Percentiles rank a stretch among this genome's conserved stretches.
Conservation (phyloP, 2,888 invertebrate genomes). For the Timema cristinae region DNA sequence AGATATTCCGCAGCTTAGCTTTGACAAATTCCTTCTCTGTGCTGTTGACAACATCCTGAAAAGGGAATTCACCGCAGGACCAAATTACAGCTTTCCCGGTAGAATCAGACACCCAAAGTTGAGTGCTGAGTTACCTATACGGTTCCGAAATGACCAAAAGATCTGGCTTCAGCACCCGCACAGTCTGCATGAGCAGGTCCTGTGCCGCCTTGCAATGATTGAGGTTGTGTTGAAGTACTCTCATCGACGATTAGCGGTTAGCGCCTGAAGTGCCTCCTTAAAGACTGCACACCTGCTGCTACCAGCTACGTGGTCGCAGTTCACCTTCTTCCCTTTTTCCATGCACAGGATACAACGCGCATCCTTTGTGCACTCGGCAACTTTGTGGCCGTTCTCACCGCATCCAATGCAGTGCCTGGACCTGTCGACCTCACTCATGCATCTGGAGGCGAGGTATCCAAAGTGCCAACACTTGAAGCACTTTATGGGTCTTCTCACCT, state of each 20-base stretch:
- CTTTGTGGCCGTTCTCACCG: constrained; percentile 7
- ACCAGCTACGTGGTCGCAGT: neutral
- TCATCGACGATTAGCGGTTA: neutral
- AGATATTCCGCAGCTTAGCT: neutral
- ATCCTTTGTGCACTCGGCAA: neutral
- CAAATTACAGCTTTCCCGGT: too few relatives aligned
- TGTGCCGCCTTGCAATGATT: neutral
- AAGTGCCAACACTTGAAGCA: neutral
- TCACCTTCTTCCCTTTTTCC: neutral
- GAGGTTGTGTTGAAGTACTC: neutral
- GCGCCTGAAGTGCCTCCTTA: neutral
- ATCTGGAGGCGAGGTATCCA: neutral
- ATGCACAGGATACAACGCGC: neutral
- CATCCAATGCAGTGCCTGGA: neutral
- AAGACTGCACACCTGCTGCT: neutral
- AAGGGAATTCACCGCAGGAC: neutral
- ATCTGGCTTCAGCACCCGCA: neutral
- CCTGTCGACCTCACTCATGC: neutral
- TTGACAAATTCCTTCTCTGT: constrained; percentile 9
- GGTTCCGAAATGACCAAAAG: neutral
- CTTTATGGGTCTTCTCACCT: constrained; percentile 6
- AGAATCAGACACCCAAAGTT: too few relatives aligned
- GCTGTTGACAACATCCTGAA: constrained; percentile 24
- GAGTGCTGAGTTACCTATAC: neutral
- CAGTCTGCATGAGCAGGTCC: neutral